Evolutionary conservation across 2,797 vertebrate genomes (phyloP), one percentile per base, ranked within the genome.

Genomic region (Hapalemur alaotrensis): DNA sequence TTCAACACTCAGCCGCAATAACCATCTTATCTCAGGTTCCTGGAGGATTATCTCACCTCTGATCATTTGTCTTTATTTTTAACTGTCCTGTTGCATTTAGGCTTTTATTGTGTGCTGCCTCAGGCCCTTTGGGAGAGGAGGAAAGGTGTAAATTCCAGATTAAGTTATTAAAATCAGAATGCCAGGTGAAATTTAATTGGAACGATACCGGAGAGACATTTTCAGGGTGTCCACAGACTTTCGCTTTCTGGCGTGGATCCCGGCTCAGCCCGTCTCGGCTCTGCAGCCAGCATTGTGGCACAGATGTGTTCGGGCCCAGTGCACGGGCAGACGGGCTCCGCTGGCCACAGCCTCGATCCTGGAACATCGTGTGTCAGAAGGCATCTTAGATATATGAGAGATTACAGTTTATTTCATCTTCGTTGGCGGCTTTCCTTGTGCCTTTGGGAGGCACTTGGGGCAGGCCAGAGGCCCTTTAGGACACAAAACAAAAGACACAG

Each of bases 151-250:
- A 87, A 67, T 83, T 95, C 85, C 89, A 97, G 91, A 91, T 95
- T 67, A 95, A 93, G 83, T 96, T 86, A 95, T 95, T 94, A 91
- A 96, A 94, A 91, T 86, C 83, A 95, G 78, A 94, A 93, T 1
- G 10, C 67, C 2, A 70, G 89, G 70, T 1, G 4, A 89, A 63
- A 88, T 95, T 96, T 92, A 85, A 96, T 72, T 95, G 35, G 67
- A 95, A 76, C 38, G 61, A 65, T 43, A 67, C 96, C 81, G 63
- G 72, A 73, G 76, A 95, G 91, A 75, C 61, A 23, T 54, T 85
- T 69, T 93, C 61, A 96, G 89, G 88, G 59, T 88, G 67, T 50
- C 92, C 50, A 28, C 65, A 88, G 83, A 54, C 32, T 38, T 5
- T 22, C 0, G 6, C 82, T 38, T 73, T 43, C 92, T 95, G 91